Percentiles rank a stretch among this genome's conserved stretches.
Conservation (phyloP, 2,888 invertebrate genomes). For the Nezara viridula region DNA sequence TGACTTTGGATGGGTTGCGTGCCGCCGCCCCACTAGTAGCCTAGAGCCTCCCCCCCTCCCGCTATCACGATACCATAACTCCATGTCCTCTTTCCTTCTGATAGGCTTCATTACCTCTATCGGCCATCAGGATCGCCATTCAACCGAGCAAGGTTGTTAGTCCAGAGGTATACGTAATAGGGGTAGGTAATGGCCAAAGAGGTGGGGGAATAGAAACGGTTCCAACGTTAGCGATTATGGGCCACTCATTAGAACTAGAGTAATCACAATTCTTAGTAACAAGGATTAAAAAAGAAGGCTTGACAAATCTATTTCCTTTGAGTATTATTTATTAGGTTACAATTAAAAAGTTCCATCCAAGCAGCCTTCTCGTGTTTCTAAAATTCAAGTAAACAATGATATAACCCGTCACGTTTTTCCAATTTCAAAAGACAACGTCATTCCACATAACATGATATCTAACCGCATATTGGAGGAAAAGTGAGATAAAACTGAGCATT, state of each 20-base stretch:
- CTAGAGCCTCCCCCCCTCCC: neutral
- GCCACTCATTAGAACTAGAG: neutral
- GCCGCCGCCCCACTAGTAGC: neutral
- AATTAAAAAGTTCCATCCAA: no score
- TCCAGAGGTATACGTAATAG: neutral
- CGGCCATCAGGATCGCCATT: neutral
- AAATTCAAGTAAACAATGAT: no score
- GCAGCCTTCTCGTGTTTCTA: no score
- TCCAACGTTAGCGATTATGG: neutral
- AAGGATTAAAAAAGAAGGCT: neutral
- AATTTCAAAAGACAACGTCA: no score
- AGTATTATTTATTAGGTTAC: no score
- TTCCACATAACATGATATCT: no score
- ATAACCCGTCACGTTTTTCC: no score
- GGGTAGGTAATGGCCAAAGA: neutral
- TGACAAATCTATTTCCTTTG: no score
- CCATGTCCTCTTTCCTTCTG: neutral
- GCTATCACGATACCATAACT: neutral
- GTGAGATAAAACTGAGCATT: no score
- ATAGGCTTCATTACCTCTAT: conserved; percentile 24
- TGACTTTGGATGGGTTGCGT: conserved; percentile 28
- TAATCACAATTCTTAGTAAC: neutral
- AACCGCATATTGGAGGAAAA: no score
- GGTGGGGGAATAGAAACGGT: neutral
- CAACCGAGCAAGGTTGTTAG: neutral